Evolutionary conservation across 2,113 vertebrate species (phyloP).

Genomic region (Miniopterus natalensis): DNA sequence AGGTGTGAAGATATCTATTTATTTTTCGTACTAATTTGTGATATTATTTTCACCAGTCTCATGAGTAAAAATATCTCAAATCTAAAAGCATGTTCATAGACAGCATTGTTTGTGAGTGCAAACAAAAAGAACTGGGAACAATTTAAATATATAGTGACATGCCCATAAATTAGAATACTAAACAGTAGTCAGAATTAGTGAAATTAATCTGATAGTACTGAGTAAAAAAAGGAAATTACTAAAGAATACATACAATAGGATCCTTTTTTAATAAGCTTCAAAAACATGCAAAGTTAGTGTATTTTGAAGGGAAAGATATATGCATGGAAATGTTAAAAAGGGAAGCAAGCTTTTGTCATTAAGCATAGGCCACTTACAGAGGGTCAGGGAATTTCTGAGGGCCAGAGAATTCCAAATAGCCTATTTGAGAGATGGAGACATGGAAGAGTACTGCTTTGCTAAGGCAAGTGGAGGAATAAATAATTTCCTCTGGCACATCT

Average conservation of each 20-base stretch:
- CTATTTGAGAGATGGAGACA: not conserved
- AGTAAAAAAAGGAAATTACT: not conserved
- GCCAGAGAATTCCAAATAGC: not conserved
- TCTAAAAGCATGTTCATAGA: constrained; percentile 15
- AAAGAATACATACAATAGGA: not conserved
- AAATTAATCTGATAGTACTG: not conserved
- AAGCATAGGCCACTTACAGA: not conserved
- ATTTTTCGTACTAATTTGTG: constrained; percentile 6
- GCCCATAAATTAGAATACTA: not conserved
- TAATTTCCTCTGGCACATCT: not conserved
- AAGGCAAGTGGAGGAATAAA: not conserved
- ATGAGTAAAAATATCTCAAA: constrained; percentile 17
- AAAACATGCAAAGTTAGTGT: not conserved
- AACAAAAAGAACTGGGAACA: constrained; percentile 3
- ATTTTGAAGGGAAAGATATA: not conserved
- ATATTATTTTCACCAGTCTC: not conserved
- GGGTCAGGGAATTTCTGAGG: not conserved
- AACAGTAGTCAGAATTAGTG: constrained; percentile 2
- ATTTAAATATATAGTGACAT: not conserved
- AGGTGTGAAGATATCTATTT: not conserved
- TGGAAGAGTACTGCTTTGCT: not conserved
- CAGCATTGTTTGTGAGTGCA: not conserved
- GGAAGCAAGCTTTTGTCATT: not conserved
- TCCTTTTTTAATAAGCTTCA: not conserved
- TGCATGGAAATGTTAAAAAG: not conserved